These are phyloP conservation scores for Tachuris rubrigastra DNA, from an alignment of 2,113 vertebrate species.

Conservation along the genomic window DNA sequence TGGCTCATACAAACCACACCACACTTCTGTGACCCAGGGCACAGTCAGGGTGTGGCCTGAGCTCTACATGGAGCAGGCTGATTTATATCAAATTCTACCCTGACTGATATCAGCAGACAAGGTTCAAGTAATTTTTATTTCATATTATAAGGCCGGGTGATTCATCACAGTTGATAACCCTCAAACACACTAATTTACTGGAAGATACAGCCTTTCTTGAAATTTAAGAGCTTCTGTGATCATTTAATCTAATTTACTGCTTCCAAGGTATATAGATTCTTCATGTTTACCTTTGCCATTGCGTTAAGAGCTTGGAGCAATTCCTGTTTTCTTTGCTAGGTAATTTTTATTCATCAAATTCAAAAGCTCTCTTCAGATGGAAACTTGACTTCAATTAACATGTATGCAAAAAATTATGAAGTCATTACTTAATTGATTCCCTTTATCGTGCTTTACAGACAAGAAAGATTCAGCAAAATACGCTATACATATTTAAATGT, in stretches of 20 bases:
- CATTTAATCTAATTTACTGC: not conserved
- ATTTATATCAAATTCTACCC: not conserved
- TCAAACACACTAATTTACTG: not conserved
- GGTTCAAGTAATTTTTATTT: not conserved
- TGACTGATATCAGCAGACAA: not conserved
- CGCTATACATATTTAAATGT: not conserved
- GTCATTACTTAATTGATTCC: not conserved
- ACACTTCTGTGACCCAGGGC: accelerated
- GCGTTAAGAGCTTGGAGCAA: not conserved
- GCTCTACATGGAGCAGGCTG: not conserved
- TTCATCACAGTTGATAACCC: not conserved
- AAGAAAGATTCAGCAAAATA: not conserved
- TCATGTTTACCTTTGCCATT: not conserved
- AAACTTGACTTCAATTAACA: not conserved
- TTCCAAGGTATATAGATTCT: not conserved
- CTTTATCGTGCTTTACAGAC: not conserved
- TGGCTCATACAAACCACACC: not conserved
- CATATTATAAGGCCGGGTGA: not conserved
- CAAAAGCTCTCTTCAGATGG: not conserved
- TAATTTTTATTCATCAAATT: not conserved
- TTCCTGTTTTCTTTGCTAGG: not conserved
- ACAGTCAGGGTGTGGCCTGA: not conserved
- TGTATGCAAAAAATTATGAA: not conserved
- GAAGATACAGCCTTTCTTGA: not conserved
- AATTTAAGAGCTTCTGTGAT: not conserved